phyloP scores from a whole-genome alignment of 2,888 invertebrate genomes.

The Teleiodes luculella region DNA sequence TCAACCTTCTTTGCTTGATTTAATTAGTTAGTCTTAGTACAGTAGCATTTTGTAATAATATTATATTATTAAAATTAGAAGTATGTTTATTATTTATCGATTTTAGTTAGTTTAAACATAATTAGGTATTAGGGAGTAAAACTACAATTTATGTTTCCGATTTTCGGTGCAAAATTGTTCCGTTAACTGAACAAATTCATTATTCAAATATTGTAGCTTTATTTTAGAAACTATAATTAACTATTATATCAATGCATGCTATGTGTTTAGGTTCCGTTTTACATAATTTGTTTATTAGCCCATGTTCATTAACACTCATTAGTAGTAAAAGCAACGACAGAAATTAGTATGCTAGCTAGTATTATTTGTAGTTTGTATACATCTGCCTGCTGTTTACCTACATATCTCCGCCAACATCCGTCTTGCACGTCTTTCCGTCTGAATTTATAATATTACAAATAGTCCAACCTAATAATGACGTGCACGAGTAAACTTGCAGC shows the following conservation, averaged over 20 bases:
- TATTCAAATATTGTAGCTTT: neutral
- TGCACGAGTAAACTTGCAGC: too few species aligned
- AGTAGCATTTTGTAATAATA: slow-evolving; percentile 48
- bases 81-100: neutral
- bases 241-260: slow-evolving; percentile 41
- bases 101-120: neutral
- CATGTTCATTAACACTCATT: neutral
- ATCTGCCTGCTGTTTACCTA: too few species aligned
- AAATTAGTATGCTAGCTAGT: slow-evolving; percentile 23
- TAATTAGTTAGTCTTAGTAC: slow-evolving; percentile 45
- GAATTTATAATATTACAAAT: neutral
- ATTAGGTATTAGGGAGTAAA: neutral
- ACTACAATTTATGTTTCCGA: too few species aligned
- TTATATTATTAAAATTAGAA: slow-evolving; percentile 21
- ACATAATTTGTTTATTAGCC: neutral
- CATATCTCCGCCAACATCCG: too few species aligned
- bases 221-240: neutral
- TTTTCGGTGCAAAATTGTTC: neutral
- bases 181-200: neutral
- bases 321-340: slow-evolving; percentile 25
- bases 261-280: slow-evolving; percentile 32
- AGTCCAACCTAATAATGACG: slow-evolving; percentile 31
- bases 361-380: too few species aligned
- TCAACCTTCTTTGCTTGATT: slow-evolving; percentile 67
- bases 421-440: neutral